Evolutionary conservation across 1,140 invertebrate genomes (phyloP).

Genomic region (Zaprionus davidi): DNA sequence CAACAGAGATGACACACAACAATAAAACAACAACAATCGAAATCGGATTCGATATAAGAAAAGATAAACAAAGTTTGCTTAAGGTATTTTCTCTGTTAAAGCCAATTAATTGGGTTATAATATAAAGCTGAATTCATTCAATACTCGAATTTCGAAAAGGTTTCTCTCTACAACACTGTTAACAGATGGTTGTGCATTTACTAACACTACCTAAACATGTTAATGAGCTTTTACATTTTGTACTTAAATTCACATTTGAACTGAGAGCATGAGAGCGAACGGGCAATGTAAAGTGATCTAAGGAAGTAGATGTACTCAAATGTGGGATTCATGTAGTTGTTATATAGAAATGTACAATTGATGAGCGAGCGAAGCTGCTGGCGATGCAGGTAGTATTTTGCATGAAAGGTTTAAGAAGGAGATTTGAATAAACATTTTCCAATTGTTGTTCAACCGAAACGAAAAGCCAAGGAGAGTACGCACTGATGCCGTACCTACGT

Average conservation of each 20-base stretch:
- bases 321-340: slow-evolving; percentile 9
- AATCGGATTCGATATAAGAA: not conserved
- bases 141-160: not conserved
- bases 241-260: not conserved
- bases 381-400: slow-evolving; percentile 12
- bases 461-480: slow-evolving; percentile 36
- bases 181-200: slow-evolving; percentile 4
- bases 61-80: not conserved
- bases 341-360: slow-evolving; percentile 33
- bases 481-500: slow-evolving; percentile 68
- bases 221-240: slow-evolving; percentile 8
- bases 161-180: not conserved
- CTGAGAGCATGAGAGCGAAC: not conserved
- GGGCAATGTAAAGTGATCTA: slow-evolving; percentile 9
- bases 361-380: slow-evolving; percentile 31
- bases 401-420: slow-evolving; percentile 26
- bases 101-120: slow-evolving; percentile 1
- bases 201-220: not conserved
- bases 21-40: not conserved
- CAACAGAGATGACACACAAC: slow-evolving; percentile 17
- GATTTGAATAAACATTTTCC: slow-evolving; percentile 39
- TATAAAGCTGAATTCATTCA: not conserved
- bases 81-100: not conserved
- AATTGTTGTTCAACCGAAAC: slow-evolving; percentile 33
- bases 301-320: slow-evolving; percentile 2